phyloP scores from a whole-genome alignment of 2,797 vertebrate species.

The Ispidina picta region DNA sequence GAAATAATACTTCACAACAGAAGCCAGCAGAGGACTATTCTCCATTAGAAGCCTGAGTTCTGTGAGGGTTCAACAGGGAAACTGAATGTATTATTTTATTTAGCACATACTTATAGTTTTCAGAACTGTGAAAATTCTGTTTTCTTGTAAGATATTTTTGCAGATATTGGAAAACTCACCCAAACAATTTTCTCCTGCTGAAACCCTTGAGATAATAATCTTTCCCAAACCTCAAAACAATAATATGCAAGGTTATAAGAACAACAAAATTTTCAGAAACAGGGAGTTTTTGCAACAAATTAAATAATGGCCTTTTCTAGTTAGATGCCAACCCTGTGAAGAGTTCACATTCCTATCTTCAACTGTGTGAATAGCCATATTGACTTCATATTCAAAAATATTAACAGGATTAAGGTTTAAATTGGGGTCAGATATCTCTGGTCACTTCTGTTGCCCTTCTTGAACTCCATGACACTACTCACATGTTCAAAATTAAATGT shows the following conservation, averaged over 20 bases:
- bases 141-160: slow-evolving; percentile 15
- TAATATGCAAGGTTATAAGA: not conserved
- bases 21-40: slow-evolving; percentile 34
- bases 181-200: not conserved
- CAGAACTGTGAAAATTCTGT: slow-evolving; percentile 33
- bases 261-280: not conserved
- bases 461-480: slow-evolving; percentile 9
- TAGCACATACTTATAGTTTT: slow-evolving; percentile 57
- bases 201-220: slow-evolving; percentile 36
- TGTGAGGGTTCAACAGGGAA: slow-evolving; percentile 36
- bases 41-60: slow-evolving; percentile 42
- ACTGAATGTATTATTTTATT: slow-evolving; percentile 62
- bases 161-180: slow-evolving; percentile 1
- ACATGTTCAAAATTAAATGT: slow-evolving; percentile 18
- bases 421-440: slow-evolving; percentile 17
- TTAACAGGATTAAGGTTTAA: slow-evolving; percentile 48
- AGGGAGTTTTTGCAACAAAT: not conserved
- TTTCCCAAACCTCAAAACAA: slow-evolving; percentile 8
- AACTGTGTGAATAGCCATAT: slow-evolving; percentile 13
- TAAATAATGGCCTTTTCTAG: not conserved
- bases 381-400: slow-evolving; percentile 51
- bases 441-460: slow-evolving; percentile 26
- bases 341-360: slow-evolving; percentile 44
- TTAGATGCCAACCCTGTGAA: not conserved
- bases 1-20: slow-evolving; percentile 63